These are phyloP conservation scores for Forficula auricularia DNA, from an alignment of 1,140 invertebrate genomes.

Conservation along the genomic window DNA sequence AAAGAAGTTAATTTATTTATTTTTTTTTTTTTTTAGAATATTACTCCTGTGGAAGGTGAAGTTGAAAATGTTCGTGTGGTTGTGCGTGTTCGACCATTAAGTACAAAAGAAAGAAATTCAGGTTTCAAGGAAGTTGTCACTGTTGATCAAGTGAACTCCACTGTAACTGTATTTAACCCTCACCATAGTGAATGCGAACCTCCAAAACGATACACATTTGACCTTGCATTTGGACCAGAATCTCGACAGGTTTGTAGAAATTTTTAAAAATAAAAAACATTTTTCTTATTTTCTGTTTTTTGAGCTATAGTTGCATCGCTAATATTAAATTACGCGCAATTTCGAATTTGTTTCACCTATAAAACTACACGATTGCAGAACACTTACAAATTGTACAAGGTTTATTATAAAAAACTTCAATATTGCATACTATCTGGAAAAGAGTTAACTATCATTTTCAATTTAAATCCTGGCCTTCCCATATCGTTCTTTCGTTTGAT, in stretches of 20 bases:
- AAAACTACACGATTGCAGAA: no score
- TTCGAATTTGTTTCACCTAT: no score
- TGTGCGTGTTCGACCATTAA: slow-evolving; percentile 72
- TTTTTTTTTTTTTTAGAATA: not conserved
- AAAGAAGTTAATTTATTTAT: not conserved
- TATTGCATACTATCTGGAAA: no score
- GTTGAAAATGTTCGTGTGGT: slow-evolving; percentile 54
- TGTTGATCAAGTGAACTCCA: slow-evolving; percentile 56
- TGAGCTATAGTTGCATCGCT: no score
- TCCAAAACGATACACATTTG: slow-evolving; percentile 54
- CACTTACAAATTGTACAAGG: no score
- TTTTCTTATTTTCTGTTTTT: no score
- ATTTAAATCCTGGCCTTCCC: no score
- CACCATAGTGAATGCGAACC: slow-evolving; percentile 47
- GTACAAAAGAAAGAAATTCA: slow-evolving; percentile 52
- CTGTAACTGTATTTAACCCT: slow-evolving; percentile 57
- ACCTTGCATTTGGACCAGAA: slow-evolving; percentile 34
- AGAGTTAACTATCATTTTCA: no score
- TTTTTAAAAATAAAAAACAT: no score
- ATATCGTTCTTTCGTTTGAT: no score
- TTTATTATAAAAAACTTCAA: no score
- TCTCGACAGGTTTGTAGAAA: slow-evolving; percentile 29
- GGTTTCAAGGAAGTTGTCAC: slow-evolving; percentile 50
- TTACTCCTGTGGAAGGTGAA: slow-evolving; percentile 9
- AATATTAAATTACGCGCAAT: no score